A percentile compares a stretch with the other conserved stretches of the same genome.
These are phyloP conservation scores for Steatocranus sp. DNA, from an alignment of 2,797 vertebrate genomes.

Conservation along the genomic window DNA sequence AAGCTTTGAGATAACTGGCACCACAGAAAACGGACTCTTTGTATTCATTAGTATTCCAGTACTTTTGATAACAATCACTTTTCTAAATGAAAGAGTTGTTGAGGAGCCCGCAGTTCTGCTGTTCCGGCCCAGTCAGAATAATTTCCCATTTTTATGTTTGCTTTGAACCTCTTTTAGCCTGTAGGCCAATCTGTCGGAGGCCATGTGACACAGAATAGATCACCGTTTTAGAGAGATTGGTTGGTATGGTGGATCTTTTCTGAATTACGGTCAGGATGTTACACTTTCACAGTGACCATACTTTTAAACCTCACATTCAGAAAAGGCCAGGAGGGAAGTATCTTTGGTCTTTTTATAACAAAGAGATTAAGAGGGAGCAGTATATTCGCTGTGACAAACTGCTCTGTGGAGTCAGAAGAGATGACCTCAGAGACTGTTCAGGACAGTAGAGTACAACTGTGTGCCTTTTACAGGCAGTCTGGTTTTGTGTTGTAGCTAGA, in stretches of 20 bases:
- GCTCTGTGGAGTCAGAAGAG: not conserved
- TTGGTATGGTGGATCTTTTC: not conserved
- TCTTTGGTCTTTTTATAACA: not conserved
- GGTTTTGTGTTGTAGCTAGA: not conserved
- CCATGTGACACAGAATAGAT: not conserved
- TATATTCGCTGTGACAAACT: not conserved
- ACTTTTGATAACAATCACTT: not conserved
- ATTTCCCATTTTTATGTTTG: not conserved
- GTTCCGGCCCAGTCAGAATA: not conserved
- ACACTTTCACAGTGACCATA: not conserved
- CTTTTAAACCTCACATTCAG: not conserved
- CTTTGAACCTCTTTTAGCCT: not conserved
- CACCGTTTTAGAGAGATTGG: not conserved
- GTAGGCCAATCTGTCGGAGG: accelerated
- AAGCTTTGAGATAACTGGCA: not conserved
- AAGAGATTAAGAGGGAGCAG: not conserved
- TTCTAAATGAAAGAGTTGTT: not conserved
- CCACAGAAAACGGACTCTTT: not conserved
- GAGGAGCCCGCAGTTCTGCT: not conserved
- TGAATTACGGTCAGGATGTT: not conserved
- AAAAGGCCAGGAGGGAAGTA: not conserved
- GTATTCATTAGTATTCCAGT: not conserved
- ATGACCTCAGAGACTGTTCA: not conserved
- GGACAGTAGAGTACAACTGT: not conserved
- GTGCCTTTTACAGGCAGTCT: not conserved